These are phyloP conservation scores for Phocides pigmalion DNA, from an alignment of 1,140 invertebrate genomes.

Conservation along the genomic window DNA sequence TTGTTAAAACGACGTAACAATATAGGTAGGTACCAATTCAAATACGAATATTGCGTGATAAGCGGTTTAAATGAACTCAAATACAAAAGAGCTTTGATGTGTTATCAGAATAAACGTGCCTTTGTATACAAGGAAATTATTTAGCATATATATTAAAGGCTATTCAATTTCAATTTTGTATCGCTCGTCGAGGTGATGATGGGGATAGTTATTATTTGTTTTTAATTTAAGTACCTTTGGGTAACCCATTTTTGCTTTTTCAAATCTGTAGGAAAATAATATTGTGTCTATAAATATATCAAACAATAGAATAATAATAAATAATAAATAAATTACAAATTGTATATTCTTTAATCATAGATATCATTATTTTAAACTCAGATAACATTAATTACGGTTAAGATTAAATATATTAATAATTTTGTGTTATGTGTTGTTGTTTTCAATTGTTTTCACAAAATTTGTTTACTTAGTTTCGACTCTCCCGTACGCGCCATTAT, in stretches of 20 bases:
- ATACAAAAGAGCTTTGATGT: too few relatives aligned
- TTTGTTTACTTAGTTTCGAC: neutral
- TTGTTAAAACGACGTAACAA: too few relatives aligned
- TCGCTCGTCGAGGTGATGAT: conserved; percentile 1
- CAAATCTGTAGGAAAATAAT: neutral
- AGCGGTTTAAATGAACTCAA: neutral
- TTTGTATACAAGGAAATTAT: neutral
- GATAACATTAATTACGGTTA: too few relatives aligned
- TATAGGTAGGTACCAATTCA: too few relatives aligned
- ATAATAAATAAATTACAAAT: too few relatives aligned
- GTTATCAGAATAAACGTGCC: neutral
- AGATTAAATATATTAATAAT: too few relatives aligned
- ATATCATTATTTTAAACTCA: too few relatives aligned
- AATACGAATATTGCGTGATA: neutral
- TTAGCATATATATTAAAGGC: neutral
- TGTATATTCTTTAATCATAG: too few relatives aligned
- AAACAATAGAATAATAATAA: too few relatives aligned
- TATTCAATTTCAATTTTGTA: neutral
- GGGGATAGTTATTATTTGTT: conserved; percentile 4
- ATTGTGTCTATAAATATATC: neutral
- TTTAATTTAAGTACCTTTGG: neutral
- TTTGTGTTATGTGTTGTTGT: too few relatives aligned
- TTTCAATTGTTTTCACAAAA: neutral
- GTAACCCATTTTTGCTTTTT: neutral
- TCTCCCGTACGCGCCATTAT: neutral